A percentile compares a stretch with the other conserved stretches of the same genome.
These are phyloP conservation scores for Halocaridina rubra DNA, from an alignment of 2,888 invertebrate genomes.

Conservation along the genomic window DNA sequence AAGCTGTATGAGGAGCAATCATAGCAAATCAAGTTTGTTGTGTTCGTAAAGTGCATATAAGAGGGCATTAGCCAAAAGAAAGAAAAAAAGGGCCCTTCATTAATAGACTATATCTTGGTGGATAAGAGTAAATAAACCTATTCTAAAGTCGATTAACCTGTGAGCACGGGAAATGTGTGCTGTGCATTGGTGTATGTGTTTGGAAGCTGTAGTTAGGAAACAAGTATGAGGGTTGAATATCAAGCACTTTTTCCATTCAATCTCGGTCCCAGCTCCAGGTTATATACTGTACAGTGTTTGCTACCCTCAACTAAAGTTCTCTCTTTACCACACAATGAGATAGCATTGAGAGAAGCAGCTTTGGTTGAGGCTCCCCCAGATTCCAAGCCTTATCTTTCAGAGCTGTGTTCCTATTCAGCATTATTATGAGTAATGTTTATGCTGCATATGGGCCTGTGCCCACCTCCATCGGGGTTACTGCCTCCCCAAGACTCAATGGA, in stretches of 20 bases:
- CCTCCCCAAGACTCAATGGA: constrained; percentile 48
- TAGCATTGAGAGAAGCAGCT: constrained; percentile 23
- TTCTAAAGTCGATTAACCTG: neutral
- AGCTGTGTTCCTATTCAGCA: neutral
- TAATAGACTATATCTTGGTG: neutral
- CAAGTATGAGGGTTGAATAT: constrained; percentile 40
- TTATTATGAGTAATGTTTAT: constrained; percentile 49
- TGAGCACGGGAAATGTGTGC: neutral
- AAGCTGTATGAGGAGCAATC: no score
- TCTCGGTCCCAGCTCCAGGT: constrained; percentile 16
- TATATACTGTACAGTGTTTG: no score
- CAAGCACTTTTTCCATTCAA: neutral
- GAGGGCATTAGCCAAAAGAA: neutral
- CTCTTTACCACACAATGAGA: no score
- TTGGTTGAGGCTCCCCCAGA: constrained; percentile 35
- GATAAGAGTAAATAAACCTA: no score
- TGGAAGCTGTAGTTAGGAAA: neutral
- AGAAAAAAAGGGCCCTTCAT: neutral
- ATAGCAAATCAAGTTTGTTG: no score
- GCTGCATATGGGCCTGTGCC: constrained; percentile 58
- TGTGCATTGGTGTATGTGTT: neutral
- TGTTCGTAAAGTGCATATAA: no score
- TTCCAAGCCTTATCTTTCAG: neutral
- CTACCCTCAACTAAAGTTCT: no score
- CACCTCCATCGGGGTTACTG: constrained; percentile 42